Percentiles rank a stretch among this genome's conserved stretches.
These are phyloP conservation scores for Meloidogyne exigua DNA, from an alignment of 1,140 invertebrate species.

Conservation along the genomic window DNA sequence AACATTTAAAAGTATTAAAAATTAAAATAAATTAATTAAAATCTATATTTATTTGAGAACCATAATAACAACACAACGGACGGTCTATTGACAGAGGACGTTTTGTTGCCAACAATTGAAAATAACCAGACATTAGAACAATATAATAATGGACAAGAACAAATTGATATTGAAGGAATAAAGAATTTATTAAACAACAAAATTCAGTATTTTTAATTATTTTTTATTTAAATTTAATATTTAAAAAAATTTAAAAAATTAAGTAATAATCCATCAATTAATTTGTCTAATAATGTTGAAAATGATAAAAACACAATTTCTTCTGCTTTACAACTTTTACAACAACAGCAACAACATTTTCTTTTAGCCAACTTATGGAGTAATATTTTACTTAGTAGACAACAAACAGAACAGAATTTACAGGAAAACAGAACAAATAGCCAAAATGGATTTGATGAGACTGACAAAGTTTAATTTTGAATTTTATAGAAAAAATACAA, in stretches of 20 bases:
- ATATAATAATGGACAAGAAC: neutral
- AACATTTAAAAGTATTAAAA: conserved; percentile 14
- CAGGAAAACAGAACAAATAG: neutral
- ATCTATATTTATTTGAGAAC: neutral
- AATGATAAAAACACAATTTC: neutral
- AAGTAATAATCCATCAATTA: neutral
- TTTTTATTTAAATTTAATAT: neutral
- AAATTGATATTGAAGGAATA: neutral
- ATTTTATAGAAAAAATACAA: neutral
- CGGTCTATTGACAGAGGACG: neutral
- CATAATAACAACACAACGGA: neutral
- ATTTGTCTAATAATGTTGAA: neutral
- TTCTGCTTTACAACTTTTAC: neutral
- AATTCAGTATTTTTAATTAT: conserved; percentile 9
- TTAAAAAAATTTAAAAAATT: neutral
- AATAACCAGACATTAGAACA: neutral
- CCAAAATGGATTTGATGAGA: neutral
- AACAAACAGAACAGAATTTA: neutral
- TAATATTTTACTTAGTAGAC: conserved; percentile 6
- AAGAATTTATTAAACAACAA: conserved; percentile 2
- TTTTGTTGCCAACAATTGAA: neutral
- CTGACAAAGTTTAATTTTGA: neutral
- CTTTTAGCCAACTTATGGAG: conserved; percentile 18
- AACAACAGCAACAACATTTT: conserved; percentile 9
- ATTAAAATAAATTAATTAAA: neutral